phyloP scores from a whole-genome alignment of 1,140 invertebrate species.

The Ceratoteleas bidentatus region DNA sequence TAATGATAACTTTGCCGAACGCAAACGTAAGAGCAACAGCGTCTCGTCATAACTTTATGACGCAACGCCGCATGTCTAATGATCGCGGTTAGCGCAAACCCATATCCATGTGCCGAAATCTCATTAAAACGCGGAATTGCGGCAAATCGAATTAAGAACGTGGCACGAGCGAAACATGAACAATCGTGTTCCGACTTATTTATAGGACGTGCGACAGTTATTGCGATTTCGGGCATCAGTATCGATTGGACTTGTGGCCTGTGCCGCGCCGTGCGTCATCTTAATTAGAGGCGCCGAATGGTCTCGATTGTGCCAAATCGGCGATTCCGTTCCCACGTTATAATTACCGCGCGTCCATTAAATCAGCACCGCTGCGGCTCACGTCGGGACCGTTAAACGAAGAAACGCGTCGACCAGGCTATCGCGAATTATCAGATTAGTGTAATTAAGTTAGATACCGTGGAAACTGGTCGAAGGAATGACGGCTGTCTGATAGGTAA shows the following conservation, averaged over 20 bases:
- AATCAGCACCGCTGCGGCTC: conserved; percentile 20
- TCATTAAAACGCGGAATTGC: conserved; percentile 54
- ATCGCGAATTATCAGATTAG: conserved; percentile 26
- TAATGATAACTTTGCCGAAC: too few species aligned
- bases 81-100: conserved; percentile 34
- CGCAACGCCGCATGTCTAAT: conserved; percentile 24
- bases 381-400: conserved; percentile 4
- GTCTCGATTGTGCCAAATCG: conserved; percentile 13
- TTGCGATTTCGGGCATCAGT: background rate
- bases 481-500: background rate
- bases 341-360: conserved; percentile 22
- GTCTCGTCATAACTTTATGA: conserved; percentile 32
- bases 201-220: conserved; percentile 14
- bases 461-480: conserved; percentile 10
- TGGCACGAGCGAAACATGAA: conserved; percentile 19
- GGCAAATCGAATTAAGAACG: conserved; percentile 43
- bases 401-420: conserved; percentile 14
- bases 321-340: conserved; percentile 16
- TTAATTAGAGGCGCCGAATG: conserved; percentile 23
- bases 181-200: conserved; percentile 28
- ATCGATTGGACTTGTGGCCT: conserved; percentile 19
- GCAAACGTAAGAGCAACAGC: conserved; percentile 13
- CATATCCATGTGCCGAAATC: conserved; percentile 23
- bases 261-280: conserved; percentile 9
- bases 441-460: conserved; percentile 23